Evolutionary conservation across 2,797 vertebrate genomes (phyloP).

Genomic region (Pterois miles): DNA sequence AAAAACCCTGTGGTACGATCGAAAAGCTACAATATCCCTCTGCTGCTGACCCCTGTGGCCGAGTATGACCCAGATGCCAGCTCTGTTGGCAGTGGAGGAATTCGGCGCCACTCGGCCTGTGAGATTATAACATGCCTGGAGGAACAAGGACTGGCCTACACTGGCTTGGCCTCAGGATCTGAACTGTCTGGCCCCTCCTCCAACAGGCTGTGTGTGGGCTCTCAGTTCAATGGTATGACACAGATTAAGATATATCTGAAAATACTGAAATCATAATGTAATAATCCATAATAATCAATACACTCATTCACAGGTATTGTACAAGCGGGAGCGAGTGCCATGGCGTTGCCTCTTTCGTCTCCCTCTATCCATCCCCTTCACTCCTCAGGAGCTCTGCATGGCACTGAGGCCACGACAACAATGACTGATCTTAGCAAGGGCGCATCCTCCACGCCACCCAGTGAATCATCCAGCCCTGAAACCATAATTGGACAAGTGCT

Average conservation of each 20-base stretch:
- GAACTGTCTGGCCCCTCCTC: constrained; percentile 77
- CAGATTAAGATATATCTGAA: constrained; percentile 5
- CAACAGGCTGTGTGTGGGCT: constrained; percentile 79
- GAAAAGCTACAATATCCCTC: constrained; percentile 97
- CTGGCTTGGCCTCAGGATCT: constrained; percentile 77
- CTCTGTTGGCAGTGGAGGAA: constrained; percentile 83
- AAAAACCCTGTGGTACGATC: constrained; percentile 96
- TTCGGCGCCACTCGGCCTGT: constrained; percentile 94
- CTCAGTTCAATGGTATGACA: constrained; percentile 76
- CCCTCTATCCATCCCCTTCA: constrained; percentile 82
- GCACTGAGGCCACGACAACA: constrained; percentile 82
- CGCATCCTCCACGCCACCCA: constrained; percentile 82
- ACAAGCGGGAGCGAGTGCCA: constrained; percentile 58
- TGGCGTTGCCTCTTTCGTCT: constrained; percentile 77
- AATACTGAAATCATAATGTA: background rate
- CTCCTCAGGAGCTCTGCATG: constrained; percentile 83
- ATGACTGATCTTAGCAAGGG: constrained; percentile 79
- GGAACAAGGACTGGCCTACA: constrained; percentile 84
- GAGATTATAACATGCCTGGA: constrained; percentile 95
- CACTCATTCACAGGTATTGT: constrained; percentile 62
- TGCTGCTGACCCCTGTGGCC: constrained; percentile 94
- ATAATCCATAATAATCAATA: constrained; percentile 15
- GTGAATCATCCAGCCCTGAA: constrained; percentile 93
- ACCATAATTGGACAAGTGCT: constrained; percentile 93
- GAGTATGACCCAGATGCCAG: constrained; percentile 93